Base-by-base conservation (phyloP, 2,888 invertebrate species). In the Caenorhabditis sinica region DNA sequence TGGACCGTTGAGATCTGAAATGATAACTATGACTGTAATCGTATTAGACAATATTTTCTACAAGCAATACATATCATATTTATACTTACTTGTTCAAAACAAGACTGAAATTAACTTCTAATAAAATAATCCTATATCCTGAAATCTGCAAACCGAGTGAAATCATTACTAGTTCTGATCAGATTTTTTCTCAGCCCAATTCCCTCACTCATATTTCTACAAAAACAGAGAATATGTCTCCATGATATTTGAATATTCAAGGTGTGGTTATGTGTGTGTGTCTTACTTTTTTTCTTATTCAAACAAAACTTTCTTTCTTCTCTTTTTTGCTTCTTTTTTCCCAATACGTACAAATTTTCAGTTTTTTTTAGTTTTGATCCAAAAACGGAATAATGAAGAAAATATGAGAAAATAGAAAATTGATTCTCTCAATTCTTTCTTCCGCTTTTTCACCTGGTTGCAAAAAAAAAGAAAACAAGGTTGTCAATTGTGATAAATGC, bases 401-500 rank as follows among this genome's bases (percentile, higher is more conserved):
- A 28, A 23, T 28, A 28, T 28, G 11, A 45, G 15, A 49, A 40
- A 25, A 45, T 28, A 25, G 23, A 40, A 40, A 36, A 40, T n/a
- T 23, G 11, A 23, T 56, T 56, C 17, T 20, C 28, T 28, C n/a
- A 45, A 25, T 49, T 61, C n/a, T 43, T 49, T 15, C 13, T 45
- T 66, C 30, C 49, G 49, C 30, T 13, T n/a, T 63, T 25, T 43
- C 20, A 33, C 33, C 17, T 30, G 36, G 28, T 20, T 40, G 23
- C 17, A 23, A 13, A 61, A 23, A 9, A 53, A 33, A 23, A 63
- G 69, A 77, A 68, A 69, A 77, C 69, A 77, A 77, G 51, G 69
- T 69, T 77, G 77, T 77, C 68, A 77, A 60, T 69, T 69, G 77
- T 77, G 77, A 77, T 69, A 68, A 69, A 77, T 61, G 69, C 56